phyloP scores from a whole-genome alignment of 1,140 invertebrate genomes.

The Bathynomus jamesi region DNA sequence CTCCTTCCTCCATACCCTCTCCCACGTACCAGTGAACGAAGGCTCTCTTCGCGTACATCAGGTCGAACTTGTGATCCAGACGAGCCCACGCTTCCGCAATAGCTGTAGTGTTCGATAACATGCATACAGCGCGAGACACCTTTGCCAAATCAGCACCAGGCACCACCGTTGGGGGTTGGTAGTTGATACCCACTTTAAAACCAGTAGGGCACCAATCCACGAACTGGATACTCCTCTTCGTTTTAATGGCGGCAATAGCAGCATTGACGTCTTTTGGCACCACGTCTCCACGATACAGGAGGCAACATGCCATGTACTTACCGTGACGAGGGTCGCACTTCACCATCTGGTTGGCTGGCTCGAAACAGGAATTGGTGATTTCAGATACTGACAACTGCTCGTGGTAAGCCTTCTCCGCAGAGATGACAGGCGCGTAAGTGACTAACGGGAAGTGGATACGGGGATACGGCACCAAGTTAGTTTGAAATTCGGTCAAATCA shows the following conservation, averaged over 20 bases:
- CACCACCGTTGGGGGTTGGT: conserved; percentile 54
- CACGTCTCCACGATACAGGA: conserved; percentile 67
- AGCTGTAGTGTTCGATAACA: conserved; percentile 72
- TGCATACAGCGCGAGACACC: conserved; percentile 52
- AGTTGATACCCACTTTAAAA: conserved; percentile 55
- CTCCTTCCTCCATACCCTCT: conserved; percentile 78
- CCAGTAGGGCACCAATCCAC: conserved; percentile 87
- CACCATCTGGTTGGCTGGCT: conserved; percentile 86
- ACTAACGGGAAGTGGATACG: conserved; percentile 75
- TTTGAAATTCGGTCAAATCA: conserved; percentile 83
- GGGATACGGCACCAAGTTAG: conserved; percentile 76
- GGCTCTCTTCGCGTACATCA: conserved; percentile 53
- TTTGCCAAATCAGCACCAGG: conserved; percentile 53
- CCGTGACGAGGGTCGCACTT: conserved; percentile 82
- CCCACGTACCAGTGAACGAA: conserved; percentile 66
- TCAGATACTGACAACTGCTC: conserved; percentile 73
- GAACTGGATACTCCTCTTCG: conserved; percentile 74
- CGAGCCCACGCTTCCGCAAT: conserved; percentile 64
- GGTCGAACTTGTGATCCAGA: conserved; percentile 53
- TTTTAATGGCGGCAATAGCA: conserved; percentile 76
- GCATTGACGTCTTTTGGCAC: conserved; percentile 73
- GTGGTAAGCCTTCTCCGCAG: conserved; percentile 77
- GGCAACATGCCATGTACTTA: conserved; percentile 84
- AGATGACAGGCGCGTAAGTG: conserved; percentile 76
- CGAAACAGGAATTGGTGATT: conserved; percentile 83